These are phyloP conservation scores for Diplazon laetatorius DNA, from an alignment of 2,888 invertebrate genomes.

Conservation along the genomic window DNA sequence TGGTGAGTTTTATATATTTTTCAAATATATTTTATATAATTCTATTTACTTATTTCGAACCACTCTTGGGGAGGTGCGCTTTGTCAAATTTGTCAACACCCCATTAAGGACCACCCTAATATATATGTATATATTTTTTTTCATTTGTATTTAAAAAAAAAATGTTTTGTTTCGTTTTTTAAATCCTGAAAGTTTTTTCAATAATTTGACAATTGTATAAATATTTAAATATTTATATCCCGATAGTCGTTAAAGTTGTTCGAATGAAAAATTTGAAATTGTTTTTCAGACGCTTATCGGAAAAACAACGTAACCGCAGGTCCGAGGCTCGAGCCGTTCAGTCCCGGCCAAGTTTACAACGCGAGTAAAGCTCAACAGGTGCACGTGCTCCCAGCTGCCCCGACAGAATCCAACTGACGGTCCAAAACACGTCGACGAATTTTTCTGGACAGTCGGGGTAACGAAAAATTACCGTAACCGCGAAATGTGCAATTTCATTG, in stretches of 20 bases:
- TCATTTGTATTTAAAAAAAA: too few relatives aligned
- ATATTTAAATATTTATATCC: too few relatives aligned
- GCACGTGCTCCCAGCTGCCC: constrained; percentile 88
- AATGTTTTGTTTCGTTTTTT: too few relatives aligned
- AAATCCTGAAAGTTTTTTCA: too few relatives aligned
- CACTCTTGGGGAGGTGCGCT: too few relatives aligned
- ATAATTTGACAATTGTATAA: too few relatives aligned
- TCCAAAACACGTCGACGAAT: constrained; percentile 15
- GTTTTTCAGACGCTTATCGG: constrained; percentile 81
- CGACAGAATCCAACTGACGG: constrained; percentile 75
- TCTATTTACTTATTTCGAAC: too few relatives aligned
- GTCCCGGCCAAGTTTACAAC: constrained; percentile 96
- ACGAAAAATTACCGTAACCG: constrained; percentile 10
- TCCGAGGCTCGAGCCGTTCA: constrained; percentile 93
- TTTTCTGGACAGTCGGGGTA: neutral
- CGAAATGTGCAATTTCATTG: constrained; percentile 14
- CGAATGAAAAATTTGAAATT: constrained; percentile 19
- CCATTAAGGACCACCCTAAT: too few relatives aligned
- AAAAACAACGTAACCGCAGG: constrained; percentile 83
- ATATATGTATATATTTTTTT: too few relatives aligned
- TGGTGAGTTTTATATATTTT: constrained; percentile 74
- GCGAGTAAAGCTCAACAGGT: constrained; percentile 95
- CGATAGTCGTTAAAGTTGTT: too few relatives aligned
- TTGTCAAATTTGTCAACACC: too few relatives aligned
- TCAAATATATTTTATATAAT: too few relatives aligned